Evolutionary conservation across 2,113 vertebrate genomes (phyloP).

Genomic region (Pyrgilauda ruficollis): DNA sequence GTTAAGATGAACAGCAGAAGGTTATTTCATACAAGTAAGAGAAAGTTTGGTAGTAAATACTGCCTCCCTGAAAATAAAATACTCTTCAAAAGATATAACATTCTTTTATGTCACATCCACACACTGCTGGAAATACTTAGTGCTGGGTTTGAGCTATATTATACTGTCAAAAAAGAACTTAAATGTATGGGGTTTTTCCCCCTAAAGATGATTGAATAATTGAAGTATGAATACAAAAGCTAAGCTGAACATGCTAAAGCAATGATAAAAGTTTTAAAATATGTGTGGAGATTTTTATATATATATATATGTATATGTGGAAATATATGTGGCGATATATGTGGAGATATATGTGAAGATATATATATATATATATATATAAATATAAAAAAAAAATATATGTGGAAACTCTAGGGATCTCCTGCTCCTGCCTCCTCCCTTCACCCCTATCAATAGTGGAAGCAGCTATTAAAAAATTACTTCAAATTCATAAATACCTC

Average conservation of each 20-base stretch:
- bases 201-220: not conserved
- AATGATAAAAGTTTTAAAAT: not conserved
- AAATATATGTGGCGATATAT: no score
- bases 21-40: not conserved
- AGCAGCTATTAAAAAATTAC: not conserved
- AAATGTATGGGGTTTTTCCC: not conserved
- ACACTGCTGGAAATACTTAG: not conserved
- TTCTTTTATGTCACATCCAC: not conserved
- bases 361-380: not conserved
- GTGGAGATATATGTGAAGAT: no score
- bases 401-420: not conserved
- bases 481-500: not conserved
- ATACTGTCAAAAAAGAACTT: not conserved
- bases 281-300: no score
- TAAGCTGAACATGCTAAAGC: not conserved
- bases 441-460: not conserved
- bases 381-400: no score
- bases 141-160: not conserved
- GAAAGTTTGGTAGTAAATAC: not conserved
- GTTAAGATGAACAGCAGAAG: not conserved
- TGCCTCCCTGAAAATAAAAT: not conserved
- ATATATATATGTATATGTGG: not conserved
- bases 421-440: not conserved
- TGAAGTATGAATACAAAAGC: not conserved
- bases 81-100: not conserved